A percentile compares a stretch with the other conserved stretches of the same genome.
Conservation (phyloP, 2,797 vertebrate genomes). For the Limosa lapponica region DNA sequence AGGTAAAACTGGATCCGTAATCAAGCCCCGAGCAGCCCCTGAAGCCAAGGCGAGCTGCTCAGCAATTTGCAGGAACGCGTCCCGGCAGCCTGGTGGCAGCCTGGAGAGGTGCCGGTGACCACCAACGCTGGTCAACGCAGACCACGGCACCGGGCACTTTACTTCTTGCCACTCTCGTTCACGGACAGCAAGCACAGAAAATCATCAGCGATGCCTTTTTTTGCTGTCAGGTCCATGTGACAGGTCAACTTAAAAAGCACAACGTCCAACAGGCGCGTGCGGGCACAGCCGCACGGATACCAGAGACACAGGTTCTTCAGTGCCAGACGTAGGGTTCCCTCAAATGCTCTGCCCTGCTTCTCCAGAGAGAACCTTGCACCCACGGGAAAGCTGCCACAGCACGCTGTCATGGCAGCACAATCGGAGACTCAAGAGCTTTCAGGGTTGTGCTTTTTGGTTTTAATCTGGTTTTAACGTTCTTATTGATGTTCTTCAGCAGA, state of each 20-base stretch:
- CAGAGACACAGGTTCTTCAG: background rate
- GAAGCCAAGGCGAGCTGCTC: background rate
- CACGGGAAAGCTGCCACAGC: background rate
- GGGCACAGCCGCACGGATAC: background rate
- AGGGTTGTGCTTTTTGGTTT: background rate
- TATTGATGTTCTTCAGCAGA: background rate
- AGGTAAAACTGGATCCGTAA: background rate
- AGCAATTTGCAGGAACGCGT: background rate
- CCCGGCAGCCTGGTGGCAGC: background rate
- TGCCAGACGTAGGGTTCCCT: background rate
- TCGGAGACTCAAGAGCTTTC: background rate
- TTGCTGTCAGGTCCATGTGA: background rate
- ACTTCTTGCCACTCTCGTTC: background rate
- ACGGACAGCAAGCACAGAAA: background rate
- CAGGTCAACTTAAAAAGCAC: background rate
- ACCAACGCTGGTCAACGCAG: background rate
- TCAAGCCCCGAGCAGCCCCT: background rate
- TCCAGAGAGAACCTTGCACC: background rate
- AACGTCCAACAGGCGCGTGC: background rate
- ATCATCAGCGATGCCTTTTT: background rate
- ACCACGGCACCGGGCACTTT: accelerated
- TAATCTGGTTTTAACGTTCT: background rate
- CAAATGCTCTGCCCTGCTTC: background rate
- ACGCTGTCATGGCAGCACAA: background rate
- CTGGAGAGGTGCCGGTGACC: accelerated